phyloP scores from a whole-genome alignment of 92 coral and sea anemone species.

The Siderastrea radians region DNA sequence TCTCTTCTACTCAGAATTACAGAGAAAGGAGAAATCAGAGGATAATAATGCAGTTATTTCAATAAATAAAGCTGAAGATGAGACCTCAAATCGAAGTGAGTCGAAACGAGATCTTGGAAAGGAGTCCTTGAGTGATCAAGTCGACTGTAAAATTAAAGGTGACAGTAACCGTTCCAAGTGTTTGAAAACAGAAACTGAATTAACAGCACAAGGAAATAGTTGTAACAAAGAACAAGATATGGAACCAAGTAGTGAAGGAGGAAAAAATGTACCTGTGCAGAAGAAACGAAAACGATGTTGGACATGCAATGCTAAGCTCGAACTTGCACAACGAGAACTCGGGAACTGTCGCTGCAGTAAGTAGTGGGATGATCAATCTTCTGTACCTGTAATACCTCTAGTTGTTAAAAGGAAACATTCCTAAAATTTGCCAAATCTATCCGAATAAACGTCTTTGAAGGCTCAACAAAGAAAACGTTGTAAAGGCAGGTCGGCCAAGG shows the following conservation, averaged over 20 bases:
- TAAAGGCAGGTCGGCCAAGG: too few species aligned
- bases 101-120: conserved; percentile 26
- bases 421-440: not conserved
- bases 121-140: conserved; percentile 4
- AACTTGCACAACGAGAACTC: conserved; percentile 89
- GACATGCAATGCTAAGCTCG: conserved; percentile 88
- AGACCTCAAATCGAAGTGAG: not conserved
- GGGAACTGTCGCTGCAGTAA: conserved; percentile 88
- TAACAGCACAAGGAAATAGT: conserved; percentile 47
- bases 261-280: conserved; percentile 76
- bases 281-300: conserved; percentile 90
- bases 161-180: conserved; percentile 25
- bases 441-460: too few species aligned
- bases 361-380: conserved; percentile 4
- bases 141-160: not conserved
- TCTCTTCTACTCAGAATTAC: conserved; percentile 16
- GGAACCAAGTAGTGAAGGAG: conserved; percentile 22
- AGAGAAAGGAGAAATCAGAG: conserved; percentile 5
- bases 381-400: too few species aligned
- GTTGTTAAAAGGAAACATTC: not conserved
- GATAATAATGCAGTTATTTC: not conserved
- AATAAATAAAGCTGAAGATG: not conserved
- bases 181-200: conserved; percentile 38
- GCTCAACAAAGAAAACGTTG: too few species aligned
- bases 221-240: conserved; percentile 34